Evolutionary conservation across 1,140 invertebrate species (phyloP).

Genomic region (Drosophila pandora): DNA sequence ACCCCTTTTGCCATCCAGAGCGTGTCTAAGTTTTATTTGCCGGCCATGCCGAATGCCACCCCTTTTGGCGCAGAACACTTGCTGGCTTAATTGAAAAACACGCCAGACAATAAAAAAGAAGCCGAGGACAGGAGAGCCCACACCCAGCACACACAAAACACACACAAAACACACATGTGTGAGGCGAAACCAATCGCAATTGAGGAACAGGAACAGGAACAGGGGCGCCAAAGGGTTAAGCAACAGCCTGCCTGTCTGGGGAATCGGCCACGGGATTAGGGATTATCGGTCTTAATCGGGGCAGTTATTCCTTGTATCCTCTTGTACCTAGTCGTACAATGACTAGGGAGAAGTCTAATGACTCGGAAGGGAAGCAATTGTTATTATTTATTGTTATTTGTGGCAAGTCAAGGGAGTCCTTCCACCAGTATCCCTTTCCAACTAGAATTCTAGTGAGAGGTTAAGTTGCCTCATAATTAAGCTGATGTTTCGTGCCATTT

Average conservation of each 20-base stretch:
- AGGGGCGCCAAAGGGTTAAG: constrained; percentile 25
- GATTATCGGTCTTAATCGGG: neutral
- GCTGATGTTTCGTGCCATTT: neutral
- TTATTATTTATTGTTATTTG: too few relatives aligned
- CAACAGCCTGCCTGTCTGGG: neutral
- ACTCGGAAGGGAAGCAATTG: too few relatives aligned
- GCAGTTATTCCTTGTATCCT: too few relatives aligned
- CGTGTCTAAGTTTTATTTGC: constrained; percentile 81
- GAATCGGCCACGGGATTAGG: neutral
- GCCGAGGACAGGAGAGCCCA: constrained; percentile 1
- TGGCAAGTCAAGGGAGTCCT: too few relatives aligned
- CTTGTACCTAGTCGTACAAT: too few relatives aligned
- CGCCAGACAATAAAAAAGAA: constrained; percentile 25
- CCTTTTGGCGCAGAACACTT: neutral
- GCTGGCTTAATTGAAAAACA: constrained; percentile 72
- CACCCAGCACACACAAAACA: constrained; percentile 1
- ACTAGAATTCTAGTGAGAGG: too few relatives aligned
- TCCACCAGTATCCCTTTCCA: too few relatives aligned
- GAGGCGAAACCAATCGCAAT: constrained; percentile 72
- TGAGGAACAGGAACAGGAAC: constrained; percentile 47
- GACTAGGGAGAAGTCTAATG: too few relatives aligned
- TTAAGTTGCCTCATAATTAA: neutral
- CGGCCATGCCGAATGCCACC: constrained; percentile 67
- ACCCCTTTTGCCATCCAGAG: constrained; percentile 8
- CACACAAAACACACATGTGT: constrained; percentile 19